Evolutionary conservation across 2,797 vertebrate species (phyloP).

Genomic region (Aulostomus chinensis): DNA sequence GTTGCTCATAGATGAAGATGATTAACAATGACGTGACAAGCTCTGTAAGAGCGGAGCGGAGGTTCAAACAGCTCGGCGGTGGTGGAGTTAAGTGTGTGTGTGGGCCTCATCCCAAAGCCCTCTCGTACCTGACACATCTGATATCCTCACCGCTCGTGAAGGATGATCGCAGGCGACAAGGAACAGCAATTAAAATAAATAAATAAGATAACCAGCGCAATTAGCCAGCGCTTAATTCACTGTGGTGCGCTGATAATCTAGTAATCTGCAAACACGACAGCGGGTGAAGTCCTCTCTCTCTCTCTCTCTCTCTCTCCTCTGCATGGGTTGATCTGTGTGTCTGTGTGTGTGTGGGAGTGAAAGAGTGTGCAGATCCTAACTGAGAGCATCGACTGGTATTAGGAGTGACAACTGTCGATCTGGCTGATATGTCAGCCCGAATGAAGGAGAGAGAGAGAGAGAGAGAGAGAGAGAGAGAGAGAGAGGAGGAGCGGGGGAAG

Average conservation of each 20-base stretch:
- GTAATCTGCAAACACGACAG: conserved; percentile 35
- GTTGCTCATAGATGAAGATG: conserved; percentile 40
- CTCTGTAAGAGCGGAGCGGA: conserved; percentile 32
- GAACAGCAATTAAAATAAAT: conserved; percentile 61
- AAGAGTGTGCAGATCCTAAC: conserved; percentile 40
- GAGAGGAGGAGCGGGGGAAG: not conserved
- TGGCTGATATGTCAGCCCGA: conserved; percentile 44
- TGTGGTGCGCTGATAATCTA: conserved; percentile 40
- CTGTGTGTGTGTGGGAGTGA: not conserved
- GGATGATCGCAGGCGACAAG: conserved; percentile 53
- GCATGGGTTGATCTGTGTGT: not conserved
- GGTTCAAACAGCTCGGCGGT: conserved; percentile 23
- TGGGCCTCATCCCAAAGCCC: conserved; percentile 37
- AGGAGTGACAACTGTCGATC: conserved; percentile 68
- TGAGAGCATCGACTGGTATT: conserved; percentile 48
- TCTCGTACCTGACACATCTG: conserved; percentile 57
- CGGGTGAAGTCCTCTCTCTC: no score
- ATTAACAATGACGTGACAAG: conserved; percentile 48
- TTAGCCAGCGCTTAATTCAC: conserved; percentile 43
- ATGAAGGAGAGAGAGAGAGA: conserved; percentile 24
- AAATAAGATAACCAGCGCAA: conserved; percentile 43
- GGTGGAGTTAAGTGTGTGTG: conserved; percentile 13
- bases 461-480: not conserved
- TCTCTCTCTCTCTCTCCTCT: conserved; percentile 9
- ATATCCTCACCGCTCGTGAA: conserved; percentile 32